A percentile compares a stretch with the other conserved stretches of the same genome.
These are phyloP conservation scores for Masticophis lateralis DNA, from an alignment of 2,797 vertebrate species.

Conservation along the genomic window DNA sequence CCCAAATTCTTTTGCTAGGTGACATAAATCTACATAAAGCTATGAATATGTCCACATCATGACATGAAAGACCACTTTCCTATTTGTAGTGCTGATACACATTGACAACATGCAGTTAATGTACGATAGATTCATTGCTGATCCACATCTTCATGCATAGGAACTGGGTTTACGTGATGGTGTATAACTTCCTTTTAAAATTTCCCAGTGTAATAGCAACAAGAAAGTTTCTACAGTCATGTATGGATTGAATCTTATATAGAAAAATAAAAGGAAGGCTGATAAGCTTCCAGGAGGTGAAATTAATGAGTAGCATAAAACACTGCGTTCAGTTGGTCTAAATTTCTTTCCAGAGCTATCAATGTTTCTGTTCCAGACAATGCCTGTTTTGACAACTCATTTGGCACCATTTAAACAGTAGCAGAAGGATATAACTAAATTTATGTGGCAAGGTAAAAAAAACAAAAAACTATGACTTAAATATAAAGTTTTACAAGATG, in stretches of 20 bases:
- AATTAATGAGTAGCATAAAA: not conserved
- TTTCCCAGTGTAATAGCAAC: not conserved
- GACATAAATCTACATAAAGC: not conserved
- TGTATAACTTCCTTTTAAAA: not conserved
- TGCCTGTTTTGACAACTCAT: not conserved
- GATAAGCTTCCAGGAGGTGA: not conserved
- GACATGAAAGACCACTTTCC: not conserved
- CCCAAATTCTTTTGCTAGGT: not conserved
- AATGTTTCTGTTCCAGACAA: not conserved
- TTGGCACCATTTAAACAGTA: not conserved
- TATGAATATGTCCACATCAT: not conserved
- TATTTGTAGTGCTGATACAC: not conserved
- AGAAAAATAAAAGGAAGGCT: not conserved
- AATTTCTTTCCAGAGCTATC: not conserved
- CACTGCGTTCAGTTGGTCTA: not conserved
- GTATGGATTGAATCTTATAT: not conserved
- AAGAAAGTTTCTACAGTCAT: not conserved
- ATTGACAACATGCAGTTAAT: not conserved
- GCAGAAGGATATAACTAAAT: not conserved
- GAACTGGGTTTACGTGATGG: not conserved
- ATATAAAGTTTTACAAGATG: not conserved
- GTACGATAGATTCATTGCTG: not conserved
- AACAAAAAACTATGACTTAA: not conserved
- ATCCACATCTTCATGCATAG: not conserved
- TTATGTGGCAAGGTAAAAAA: not conserved